Conservation (phyloP, 2,888 invertebrate species). For the Nemoura dubitans region DNA sequence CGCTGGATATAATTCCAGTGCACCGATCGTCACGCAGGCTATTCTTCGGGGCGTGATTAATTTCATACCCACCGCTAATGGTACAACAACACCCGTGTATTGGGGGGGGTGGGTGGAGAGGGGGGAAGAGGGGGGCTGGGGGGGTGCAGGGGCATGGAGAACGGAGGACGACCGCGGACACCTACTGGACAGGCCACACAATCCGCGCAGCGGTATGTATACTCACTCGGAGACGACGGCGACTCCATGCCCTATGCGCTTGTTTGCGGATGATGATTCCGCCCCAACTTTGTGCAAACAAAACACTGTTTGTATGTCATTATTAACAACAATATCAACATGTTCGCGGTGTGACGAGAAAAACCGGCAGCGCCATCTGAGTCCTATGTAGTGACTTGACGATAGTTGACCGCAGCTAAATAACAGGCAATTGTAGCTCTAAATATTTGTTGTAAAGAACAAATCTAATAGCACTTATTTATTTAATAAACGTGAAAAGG, state of each 20-base stretch:
- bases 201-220: background rate
- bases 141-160: background rate
- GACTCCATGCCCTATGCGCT: background rate
- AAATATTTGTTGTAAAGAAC: no score
- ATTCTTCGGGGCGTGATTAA: background rate
- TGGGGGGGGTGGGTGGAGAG: background rate
- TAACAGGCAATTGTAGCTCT: no score
- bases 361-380: background rate
- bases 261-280: background rate
- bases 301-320: background rate
- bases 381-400: background rate
- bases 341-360: background rate
- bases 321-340: background rate
- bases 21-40: background rate
- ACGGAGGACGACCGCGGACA: background rate
- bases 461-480: no score
- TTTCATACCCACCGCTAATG: background rate
- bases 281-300: background rate
- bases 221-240: background rate
- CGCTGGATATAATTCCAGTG: background rate
- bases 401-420: no score
- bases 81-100: background rate
- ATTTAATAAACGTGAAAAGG: no score
- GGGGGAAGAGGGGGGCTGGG: background rate
- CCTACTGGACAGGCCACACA: background rate